Evolutionary conservation across 1,140 invertebrate species (phyloP), one percentile per base, ranked within the genome.

Genomic region (Harlomillsia oculata): DNA sequence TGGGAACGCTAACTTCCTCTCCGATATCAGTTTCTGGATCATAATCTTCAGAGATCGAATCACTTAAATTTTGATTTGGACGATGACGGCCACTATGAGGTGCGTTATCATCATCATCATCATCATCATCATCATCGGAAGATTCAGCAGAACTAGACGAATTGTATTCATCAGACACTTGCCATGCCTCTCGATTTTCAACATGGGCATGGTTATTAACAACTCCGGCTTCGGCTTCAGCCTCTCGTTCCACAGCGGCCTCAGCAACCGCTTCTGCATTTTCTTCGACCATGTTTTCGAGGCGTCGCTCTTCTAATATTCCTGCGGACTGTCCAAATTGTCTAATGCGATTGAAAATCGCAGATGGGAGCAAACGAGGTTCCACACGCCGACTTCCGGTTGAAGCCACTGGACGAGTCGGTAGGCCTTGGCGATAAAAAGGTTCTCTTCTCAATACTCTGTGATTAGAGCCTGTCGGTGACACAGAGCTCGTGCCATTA

Each of bases 1-100:
- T 56, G 57, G 30, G 23, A 32, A 28, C 30, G 43, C 60, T 61
- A 39, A 53, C 62, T 21, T 65, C 59, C 55, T 56, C 23, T 28
- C 14, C 40, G 59, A 37, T 14, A 30, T 23, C 32, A 21, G 26
- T 30, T 51, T 13, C 49, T 23, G 13, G 21, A 37, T 30, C 16
- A 8, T 34, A 32, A 25, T 23, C 16, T 11, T 16, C 5, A 34
- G 9, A 32, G 16, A 13, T 49, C 26, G 16, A 13, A 4, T 11
- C 23, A 32, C 16, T 25, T 6, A 30, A 25, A 39, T 48, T 5
- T 8, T 5, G 4, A 48, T 3, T 30, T 16, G 14, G 3, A 30
- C 21, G 14, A 20, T 18, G 23, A n/a, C 9, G 14, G 9, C 14
- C 20, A 16, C 5, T 5, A 25, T 45, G 5, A 20, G 20, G 5